Evolutionary conservation across 2,888 invertebrate genomes (phyloP).

Genomic region (Selenia dentaria): DNA sequence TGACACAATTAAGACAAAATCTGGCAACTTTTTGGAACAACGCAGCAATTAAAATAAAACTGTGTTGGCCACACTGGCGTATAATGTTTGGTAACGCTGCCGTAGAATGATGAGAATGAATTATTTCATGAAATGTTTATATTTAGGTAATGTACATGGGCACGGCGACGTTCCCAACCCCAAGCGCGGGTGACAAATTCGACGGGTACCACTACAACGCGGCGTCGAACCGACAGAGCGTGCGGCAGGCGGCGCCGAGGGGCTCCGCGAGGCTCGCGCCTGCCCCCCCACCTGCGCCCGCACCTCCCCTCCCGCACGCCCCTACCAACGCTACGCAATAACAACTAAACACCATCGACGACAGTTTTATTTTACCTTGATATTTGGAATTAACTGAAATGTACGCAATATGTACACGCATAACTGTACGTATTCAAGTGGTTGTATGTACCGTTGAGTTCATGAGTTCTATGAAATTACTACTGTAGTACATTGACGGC

Average conservation of each 20-base stretch:
- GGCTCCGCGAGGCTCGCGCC: conserved; percentile 42
- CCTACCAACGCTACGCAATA: conserved; percentile 56
- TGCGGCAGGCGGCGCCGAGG: conserved; percentile 63
- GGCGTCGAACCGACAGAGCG: conserved; percentile 71
- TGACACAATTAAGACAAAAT: too few relatives aligned
- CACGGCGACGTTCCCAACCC: conserved; percentile 68
- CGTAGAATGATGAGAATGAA: too few relatives aligned
- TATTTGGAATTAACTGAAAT: background rate
- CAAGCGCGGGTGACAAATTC: conserved; percentile 61
- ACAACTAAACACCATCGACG: conserved; percentile 15
- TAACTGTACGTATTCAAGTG: too few relatives aligned
- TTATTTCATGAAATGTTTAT: too few relatives aligned
- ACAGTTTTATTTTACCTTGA: background rate
- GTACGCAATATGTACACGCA: too few relatives aligned
- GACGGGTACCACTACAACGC: conserved; percentile 81
- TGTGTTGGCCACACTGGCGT: too few relatives aligned
- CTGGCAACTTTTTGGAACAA: too few relatives aligned
- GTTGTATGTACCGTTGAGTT: too few relatives aligned
- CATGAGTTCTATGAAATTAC: too few relatives aligned
- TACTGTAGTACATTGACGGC: too few relatives aligned
- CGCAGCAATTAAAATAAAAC: too few relatives aligned
- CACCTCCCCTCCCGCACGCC: conserved; percentile 52
- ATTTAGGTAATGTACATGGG: conserved; percentile 78
- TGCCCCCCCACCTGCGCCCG: conserved; percentile 45
- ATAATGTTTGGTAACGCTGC: too few relatives aligned